phyloP scores from a whole-genome alignment of 2,797 vertebrate genomes.

The Esox masquinongy region DNA sequence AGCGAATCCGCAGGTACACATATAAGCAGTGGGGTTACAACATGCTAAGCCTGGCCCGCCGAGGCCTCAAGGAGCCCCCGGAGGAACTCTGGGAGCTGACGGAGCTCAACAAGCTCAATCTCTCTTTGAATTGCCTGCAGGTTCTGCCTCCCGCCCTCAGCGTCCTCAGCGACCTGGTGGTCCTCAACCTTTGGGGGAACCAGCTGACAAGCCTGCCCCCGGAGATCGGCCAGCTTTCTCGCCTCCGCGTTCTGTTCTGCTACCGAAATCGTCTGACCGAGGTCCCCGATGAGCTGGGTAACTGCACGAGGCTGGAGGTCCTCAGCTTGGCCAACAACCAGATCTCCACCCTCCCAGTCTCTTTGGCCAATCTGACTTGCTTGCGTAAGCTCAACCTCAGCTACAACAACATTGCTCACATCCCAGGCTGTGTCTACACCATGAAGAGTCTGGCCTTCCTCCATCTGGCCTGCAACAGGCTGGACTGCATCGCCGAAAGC shows the following conservation, averaged over 20 bases:
- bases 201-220: conserved; percentile 81
- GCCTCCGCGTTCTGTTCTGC: conserved; percentile 84
- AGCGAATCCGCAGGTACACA: conserved; percentile 69
- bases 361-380: conserved; percentile 73
- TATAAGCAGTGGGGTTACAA: conserved; percentile 73
- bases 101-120: conserved; percentile 88
- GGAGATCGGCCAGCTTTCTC: conserved; percentile 84
- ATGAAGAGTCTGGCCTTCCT: conserved; percentile 87
- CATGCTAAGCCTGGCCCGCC: conserved; percentile 83
- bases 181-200: conserved; percentile 89
- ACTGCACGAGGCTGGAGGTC: conserved; percentile 83
- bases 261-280: conserved; percentile 86
- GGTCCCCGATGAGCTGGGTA: conserved; percentile 83
- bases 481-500: conserved; percentile 87
- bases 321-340: conserved; percentile 88
- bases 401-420: conserved; percentile 81
- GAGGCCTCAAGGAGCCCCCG: conserved; percentile 80
- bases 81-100: conserved; percentile 85
- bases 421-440: conserved; percentile 83
- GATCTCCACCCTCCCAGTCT: conserved; percentile 79
- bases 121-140: conserved; percentile 85
- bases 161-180: conserved; percentile 82
- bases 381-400: conserved; percentile 90
- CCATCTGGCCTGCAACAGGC: conserved; percentile 85
- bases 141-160: conserved; percentile 76